Percentiles rank a stretch among this genome's conserved stretches.
phyloP scores from a whole-genome alignment of 2,797 vertebrate genomes.

The Acestrorhynchus altus region DNA sequence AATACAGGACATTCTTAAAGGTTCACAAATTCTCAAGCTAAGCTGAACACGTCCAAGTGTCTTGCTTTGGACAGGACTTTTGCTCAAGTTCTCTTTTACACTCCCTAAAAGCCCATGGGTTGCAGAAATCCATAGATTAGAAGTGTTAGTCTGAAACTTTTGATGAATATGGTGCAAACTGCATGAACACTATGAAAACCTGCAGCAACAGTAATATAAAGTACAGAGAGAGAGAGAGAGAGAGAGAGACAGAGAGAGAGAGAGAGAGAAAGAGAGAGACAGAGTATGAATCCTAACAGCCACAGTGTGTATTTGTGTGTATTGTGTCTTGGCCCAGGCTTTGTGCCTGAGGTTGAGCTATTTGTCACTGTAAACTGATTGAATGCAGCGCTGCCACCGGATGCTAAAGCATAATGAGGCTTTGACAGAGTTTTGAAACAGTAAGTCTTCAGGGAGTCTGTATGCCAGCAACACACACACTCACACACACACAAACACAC shows the following conservation, averaged over 20 bases:
- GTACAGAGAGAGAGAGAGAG: neutral
- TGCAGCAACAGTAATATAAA: neutral
- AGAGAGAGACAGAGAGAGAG: neutral
- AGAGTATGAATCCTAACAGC: neutral
- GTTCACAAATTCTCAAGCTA: no score
- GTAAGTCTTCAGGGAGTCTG: slow-evolving; percentile 5
- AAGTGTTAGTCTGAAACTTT: neutral
- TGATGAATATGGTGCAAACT: neutral
- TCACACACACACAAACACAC: neutral
- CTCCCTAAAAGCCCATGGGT: no score
- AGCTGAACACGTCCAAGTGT: no score
- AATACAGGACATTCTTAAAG: no score
- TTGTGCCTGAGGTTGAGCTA: slow-evolving; percentile 7
- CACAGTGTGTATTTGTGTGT: neutral
- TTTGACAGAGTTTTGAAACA: slow-evolving; percentile 17
- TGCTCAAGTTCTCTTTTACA: no score
- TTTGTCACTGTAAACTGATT: slow-evolving; percentile 4
- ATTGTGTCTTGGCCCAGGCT: slow-evolving; percentile 6
- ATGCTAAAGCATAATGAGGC: slow-evolving; percentile 8
- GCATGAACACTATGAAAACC: neutral
- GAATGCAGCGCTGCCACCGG: neutral
- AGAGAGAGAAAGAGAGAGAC: neutral
- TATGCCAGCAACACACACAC: neutral
- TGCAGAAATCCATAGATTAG: neutral
- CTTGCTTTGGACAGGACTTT: no score